These are phyloP conservation scores for Agonum fuliginosum DNA, from an alignment of 2,888 invertebrate species.

Conservation along the genomic window DNA sequence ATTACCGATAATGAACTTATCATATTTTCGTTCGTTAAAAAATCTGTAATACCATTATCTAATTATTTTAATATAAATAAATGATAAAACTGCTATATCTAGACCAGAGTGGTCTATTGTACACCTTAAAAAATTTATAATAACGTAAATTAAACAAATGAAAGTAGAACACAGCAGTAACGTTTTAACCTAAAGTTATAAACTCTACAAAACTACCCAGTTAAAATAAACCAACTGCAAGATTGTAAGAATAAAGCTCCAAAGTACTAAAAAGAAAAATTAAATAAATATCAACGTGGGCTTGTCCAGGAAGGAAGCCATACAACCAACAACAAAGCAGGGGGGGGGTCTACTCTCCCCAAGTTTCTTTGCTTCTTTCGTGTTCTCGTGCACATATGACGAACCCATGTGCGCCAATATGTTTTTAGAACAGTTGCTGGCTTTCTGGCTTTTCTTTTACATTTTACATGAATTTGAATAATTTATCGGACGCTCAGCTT, in stretches of 20 bases:
- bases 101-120: too few species aligned
- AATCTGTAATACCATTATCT: too few species aligned
- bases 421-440: slow-evolving; percentile 51
- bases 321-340: too few species aligned
- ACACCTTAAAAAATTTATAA: too few species aligned
- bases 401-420: slow-evolving; percentile 26
- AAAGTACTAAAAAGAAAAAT: slow-evolving; percentile 14
- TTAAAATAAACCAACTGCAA: background rate
- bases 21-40: too few species aligned
- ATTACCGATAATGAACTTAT: too few species aligned
- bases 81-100: too few species aligned
- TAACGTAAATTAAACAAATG: too few species aligned
- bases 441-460: slow-evolving; percentile 47
- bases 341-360: background rate
- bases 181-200: background rate
- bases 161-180: too few species aligned
- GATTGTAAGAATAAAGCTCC: background rate
- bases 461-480: slow-evolving; percentile 57
- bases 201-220: background rate
- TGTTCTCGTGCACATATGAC: background rate
- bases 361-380: background rate
- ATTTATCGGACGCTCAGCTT: slow-evolving; percentile 47
- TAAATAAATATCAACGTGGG: slow-evolving; percentile 27
- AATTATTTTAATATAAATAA: too few species aligned
- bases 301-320: slow-evolving; percentile 4